Percentiles rank a stretch among this genome's conserved stretches.
Conservation (phyloP, 1,140 invertebrate species). For the Tetranychus urticae region DNA sequence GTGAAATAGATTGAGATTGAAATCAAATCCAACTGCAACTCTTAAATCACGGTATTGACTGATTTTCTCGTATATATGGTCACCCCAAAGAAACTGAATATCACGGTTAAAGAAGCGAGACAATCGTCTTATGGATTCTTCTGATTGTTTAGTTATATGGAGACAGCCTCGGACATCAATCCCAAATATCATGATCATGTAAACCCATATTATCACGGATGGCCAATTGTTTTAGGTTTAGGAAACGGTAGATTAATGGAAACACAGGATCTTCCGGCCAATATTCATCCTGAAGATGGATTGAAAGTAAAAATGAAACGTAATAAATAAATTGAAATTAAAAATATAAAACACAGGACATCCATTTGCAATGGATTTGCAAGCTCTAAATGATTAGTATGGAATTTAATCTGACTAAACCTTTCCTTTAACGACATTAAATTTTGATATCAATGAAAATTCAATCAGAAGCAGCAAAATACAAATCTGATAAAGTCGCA, state of each 20-base stretch:
- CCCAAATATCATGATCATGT: neutral
- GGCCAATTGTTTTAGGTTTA: neutral
- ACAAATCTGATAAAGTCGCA: no score
- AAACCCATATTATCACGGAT: neutral
- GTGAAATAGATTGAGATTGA: neutral
- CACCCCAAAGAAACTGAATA: neutral
- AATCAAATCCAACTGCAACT: neutral
- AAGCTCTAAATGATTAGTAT: no score
- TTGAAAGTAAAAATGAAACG: neutral
- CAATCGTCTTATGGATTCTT: neutral
- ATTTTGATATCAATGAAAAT: no score
- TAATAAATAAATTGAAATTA: neutral
- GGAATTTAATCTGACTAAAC: no score
- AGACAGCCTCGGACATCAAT: neutral
- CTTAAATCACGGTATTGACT: neutral
- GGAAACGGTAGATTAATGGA: neutral
- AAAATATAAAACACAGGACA: neutral
- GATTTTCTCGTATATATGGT: neutral
- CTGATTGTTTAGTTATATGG: neutral
- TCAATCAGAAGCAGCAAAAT: no score
- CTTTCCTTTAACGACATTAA: no score
- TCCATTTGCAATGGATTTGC: neutral
- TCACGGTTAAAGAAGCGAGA: neutral
- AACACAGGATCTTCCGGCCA: neutral
- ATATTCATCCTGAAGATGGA: neutral